Base-by-base conservation (phyloP, 2,888 invertebrate genomes). In the Apamea monoglypha region DNA sequence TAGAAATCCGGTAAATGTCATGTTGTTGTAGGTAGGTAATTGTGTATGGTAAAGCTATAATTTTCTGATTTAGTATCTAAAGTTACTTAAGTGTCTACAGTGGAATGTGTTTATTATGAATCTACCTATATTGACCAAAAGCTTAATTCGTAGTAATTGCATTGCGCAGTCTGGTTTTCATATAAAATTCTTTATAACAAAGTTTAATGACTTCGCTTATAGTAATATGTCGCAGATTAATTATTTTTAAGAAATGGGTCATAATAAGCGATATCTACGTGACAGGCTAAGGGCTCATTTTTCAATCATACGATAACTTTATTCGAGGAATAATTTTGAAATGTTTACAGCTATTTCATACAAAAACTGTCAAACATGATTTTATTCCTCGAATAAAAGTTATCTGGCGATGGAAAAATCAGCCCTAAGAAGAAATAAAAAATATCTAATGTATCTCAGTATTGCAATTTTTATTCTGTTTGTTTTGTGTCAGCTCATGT, bases 1-100 rank as follows among this genome's bases (percentile, higher is more conserved):
- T 32, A 80, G 18, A 29, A 21, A 25, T 44, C 53, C 36, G 72
- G n/a, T 64, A 47, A 47, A 81, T 29, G 18, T 72, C 25, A 29
- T 71, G 44, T 63, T 10, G n/a, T 47, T 47, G 10, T 10, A 25
- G 6, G 10, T 10, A 25, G 6, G n/a, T 63, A 53, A 50, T 40
- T 29, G 10, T 14, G 47, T 50, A 21, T 36, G n/a, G 5, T 70
- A 32, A 16, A 80, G 16, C n/a, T 63, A 25, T 80, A n/a, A 44
- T 44, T 79, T 71, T 44, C 44, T 53, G 16, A 32, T 8, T 44
- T 78, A 25, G n/a, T 18, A 25, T 64, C 25, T 36, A 10, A 32
- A 40, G 29, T 25, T 73, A 40, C 4, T 40, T 18, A 36, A 3
- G 16, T 29, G 29, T n/a, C 21, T 68, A 70, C 36, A 70, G 56